Base-by-base conservation (phyloP, 2,113 vertebrate genomes). In the Beaufortia kweichowensis region DNA sequence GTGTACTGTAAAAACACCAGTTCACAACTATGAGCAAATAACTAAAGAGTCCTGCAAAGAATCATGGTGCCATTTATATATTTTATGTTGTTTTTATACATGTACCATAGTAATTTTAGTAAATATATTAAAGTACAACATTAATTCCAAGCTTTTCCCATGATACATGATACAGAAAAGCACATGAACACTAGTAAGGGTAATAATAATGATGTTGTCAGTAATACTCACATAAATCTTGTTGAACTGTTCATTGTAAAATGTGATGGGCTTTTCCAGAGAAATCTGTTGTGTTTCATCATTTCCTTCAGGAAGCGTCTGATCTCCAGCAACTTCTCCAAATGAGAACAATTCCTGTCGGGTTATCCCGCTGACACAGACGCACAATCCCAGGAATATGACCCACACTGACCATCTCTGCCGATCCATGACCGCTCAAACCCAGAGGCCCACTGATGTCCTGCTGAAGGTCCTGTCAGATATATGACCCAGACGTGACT, bases 211-310 rank as follows among this genome's bases (percentile, higher is more conserved):
- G 10, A 2, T 7, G 35, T 53, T 53, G 48, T 7, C 15, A 53
- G 19, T 11, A 28, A 26, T 21, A 93, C 94, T 94, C 84, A 95
- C 94, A 53, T 93, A 92, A 85, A 95, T 73, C 3, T 86, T 83
- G 33, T 39, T 4, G 66, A 93, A 87, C 3, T 21, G 31, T 1
- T 11, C 10, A 9, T 74, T 11, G 68, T 76, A 80, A 24, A 86
- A 84, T 7, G 50, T 60, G 0, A 84, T 17, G 8, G 57, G 39
- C 39, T 71, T 78, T 1, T 83, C 59, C 10, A 84, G 31, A 0
- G 1, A 0, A 21, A 86, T 19, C 23, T 35, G n/a, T 4, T 55
- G 62, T 10, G 81, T 83, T 7, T 69, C 7, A 19, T 86, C 85
- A 8, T 35, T 41, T 3, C 81, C 80, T 0, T 56, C 3, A 3